These are phyloP conservation scores for Aleiodes alternator DNA, from an alignment of 2,888 invertebrate genomes.

Conservation along the genomic window DNA sequence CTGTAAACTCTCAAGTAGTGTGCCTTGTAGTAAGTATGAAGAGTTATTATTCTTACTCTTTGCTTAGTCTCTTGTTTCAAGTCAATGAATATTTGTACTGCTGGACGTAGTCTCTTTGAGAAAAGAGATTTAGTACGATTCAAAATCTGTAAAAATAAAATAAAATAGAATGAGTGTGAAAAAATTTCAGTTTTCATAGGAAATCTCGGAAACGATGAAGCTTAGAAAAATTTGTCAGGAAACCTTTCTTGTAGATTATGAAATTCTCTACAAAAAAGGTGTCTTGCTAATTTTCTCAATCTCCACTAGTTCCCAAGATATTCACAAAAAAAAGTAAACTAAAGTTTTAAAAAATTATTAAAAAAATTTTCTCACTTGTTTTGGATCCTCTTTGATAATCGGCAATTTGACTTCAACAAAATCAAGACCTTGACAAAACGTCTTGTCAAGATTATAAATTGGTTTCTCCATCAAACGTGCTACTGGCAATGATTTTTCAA, in stretches of 20 bases:
- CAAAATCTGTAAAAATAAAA: slow-evolving; percentile 62
- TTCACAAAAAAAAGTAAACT: not conserved
- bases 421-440: slow-evolving; percentile 81
- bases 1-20: slow-evolving; percentile 82
- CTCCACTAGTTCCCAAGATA: too few relatives aligned
- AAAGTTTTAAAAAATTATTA: not conserved
- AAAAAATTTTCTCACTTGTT: slow-evolving; percentile 62
- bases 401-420: slow-evolving; percentile 81
- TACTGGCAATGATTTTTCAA: slow-evolving; percentile 66
- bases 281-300: too few relatives aligned
- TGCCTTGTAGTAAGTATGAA: slow-evolving; percentile 76
- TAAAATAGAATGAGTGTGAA: too few relatives aligned
- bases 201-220: too few relatives aligned
- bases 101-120: slow-evolving; percentile 63
- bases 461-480: slow-evolving; percentile 76
- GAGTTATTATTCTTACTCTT: slow-evolving; percentile 64
- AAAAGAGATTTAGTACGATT: slow-evolving; percentile 70
- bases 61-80: slow-evolving; percentile 66
- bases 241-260: too few relatives aligned
- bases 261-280: too few relatives aligned
- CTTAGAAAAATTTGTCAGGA: too few relatives aligned
- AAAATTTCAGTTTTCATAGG: too few relatives aligned
- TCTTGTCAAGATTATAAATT: slow-evolving; percentile 80
- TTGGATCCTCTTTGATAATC: slow-evolving; percentile 81
- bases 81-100: slow-evolving; percentile 65